Evolutionary conservation across 2,113 vertebrate genomes (phyloP), one percentile per base, ranked within the genome.

Genomic region (Entelurus aequoreus): DNA sequence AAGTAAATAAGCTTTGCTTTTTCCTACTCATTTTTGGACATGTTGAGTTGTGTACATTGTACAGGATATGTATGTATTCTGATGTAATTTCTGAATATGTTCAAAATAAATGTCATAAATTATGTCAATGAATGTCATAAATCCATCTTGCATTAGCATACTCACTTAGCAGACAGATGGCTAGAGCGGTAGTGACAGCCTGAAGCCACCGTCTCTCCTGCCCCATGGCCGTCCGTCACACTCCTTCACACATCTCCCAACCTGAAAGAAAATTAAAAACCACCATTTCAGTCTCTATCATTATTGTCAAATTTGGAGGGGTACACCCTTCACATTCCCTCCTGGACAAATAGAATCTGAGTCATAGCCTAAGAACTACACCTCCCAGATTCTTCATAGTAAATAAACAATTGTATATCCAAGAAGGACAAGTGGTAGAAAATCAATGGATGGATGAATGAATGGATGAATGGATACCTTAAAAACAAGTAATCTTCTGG

Each of bases 211-310:
- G 85, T 80, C 81, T 84, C 84, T 87, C 82, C 79, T 75, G 78
- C 87, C 88, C 88, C 91, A 92, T 92, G 86, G 87, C 89, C 86
- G 82, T 80, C 56, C 54, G 72, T 91, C 88, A 90, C 83, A 77
- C 86, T 74, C 69, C 84, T 72, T 85, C 83, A 82, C 83, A 86
- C 83, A 90, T 86, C 74, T 75, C 80, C 79, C 71, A 54, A 84
- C 84, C 85, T 86, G 80, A 68, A 78, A 84, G 54, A 76, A 14
- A 68, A 56, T 11, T 12, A 47, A 70, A 36, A 70, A 36, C 73
- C 76, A 64, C 80, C 59, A 75, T 62, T 35, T 49, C 19, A 46
- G 52, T 83, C 44, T 73, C 37, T 54, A 19, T 36, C n/a, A 62
- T 55, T 19, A 54, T 63, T 68, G 40, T n/a, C 38, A 40, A 56